Percentiles rank a stretch among this genome's conserved stretches.
These are phyloP conservation scores for Agrochola macilenta DNA, from an alignment of 2,888 invertebrate genomes.

Conservation along the genomic window DNA sequence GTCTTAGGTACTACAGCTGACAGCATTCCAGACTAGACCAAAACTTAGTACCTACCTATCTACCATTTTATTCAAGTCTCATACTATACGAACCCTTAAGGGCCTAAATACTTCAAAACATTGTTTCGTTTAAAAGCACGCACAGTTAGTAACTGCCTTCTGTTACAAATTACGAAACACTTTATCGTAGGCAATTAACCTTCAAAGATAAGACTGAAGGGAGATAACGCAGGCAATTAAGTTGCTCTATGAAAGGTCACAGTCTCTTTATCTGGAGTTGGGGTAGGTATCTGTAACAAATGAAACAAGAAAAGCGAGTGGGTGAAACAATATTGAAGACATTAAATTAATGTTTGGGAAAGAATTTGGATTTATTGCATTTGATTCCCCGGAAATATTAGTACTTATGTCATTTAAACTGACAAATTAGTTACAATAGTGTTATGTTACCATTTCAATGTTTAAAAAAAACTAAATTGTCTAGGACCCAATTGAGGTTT, in stretches of 20 bases:
- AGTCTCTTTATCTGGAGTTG: constrained; percentile 67
- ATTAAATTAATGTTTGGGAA: background rate
- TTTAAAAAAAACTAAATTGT: background rate
- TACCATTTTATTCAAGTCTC: constrained; percentile 12
- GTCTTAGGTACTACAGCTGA: background rate
- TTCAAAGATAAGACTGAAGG: constrained; percentile 67
- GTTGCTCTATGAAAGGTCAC: constrained; percentile 69
- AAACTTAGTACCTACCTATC: background rate
- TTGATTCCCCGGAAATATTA: background rate
- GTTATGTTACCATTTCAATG: background rate
- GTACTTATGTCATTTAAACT: background rate
- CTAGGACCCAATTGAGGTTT: background rate
- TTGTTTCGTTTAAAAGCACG: constrained; percentile 50
- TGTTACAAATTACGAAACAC: constrained; percentile 69
- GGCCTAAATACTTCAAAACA: constrained; percentile 49
- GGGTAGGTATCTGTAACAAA: constrained; percentile 56
- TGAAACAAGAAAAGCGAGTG: constrained; percentile 30
- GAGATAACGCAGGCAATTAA: constrained; percentile 72
- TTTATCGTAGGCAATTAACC: constrained; percentile 73
- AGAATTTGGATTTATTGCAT: background rate
- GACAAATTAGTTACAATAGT: background rate
- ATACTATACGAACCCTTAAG: constrained; percentile 27
- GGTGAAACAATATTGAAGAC: background rate
- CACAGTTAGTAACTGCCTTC: constrained; percentile 54
- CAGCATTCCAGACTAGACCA: constrained; percentile 7